phyloP scores from a whole-genome alignment of 1,140 invertebrate genomes.

The Drosophila equinoxialis region DNA sequence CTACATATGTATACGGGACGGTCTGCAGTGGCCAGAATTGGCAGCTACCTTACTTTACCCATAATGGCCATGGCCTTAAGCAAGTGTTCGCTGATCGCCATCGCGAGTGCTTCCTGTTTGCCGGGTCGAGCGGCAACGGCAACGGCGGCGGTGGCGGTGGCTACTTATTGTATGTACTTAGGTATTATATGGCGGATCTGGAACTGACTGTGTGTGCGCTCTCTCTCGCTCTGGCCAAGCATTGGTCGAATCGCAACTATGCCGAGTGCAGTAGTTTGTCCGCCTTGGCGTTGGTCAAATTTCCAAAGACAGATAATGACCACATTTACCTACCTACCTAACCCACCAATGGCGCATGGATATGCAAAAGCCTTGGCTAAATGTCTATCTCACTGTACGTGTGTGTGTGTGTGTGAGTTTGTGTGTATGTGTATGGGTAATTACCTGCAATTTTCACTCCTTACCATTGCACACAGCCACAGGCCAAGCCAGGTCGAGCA shows the following conservation, averaged over 20 bases:
- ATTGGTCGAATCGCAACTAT: constrained; percentile 28
- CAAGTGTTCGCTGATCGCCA: constrained; percentile 75
- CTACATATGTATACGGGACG: constrained; percentile 14
- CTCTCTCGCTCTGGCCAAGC: constrained; percentile 29
- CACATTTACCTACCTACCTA: constrained; percentile 54
- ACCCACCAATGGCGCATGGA: constrained; percentile 59
- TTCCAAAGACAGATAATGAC: constrained; percentile 68
- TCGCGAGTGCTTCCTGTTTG: constrained; percentile 75
- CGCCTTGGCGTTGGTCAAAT: constrained; percentile 49
- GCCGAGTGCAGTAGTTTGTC: constrained; percentile 32
- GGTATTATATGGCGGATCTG: constrained; percentile 36
- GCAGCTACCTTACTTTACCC: constrained; percentile 26
- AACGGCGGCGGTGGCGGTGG: not conserved
- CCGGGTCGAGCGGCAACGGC: not conserved
- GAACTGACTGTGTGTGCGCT: constrained; percentile 21
- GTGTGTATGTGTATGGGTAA: constrained; percentile 59
- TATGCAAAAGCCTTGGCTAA: constrained; percentile 20
- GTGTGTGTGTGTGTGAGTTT: constrained; percentile 34
- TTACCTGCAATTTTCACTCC: constrained; percentile 80
- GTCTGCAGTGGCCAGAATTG: constrained; percentile 54
- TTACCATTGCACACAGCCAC: constrained; percentile 59
- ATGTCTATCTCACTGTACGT: not conserved
- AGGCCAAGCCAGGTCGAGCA: constrained; percentile 31
- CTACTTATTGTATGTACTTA: constrained; percentile 29
- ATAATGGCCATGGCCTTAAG: constrained; percentile 66